A percentile compares a stretch with the other conserved stretches of the same genome.
Conservation (phyloP, 2,888 invertebrate genomes). For the Exephanes ischioxanthus region DNA sequence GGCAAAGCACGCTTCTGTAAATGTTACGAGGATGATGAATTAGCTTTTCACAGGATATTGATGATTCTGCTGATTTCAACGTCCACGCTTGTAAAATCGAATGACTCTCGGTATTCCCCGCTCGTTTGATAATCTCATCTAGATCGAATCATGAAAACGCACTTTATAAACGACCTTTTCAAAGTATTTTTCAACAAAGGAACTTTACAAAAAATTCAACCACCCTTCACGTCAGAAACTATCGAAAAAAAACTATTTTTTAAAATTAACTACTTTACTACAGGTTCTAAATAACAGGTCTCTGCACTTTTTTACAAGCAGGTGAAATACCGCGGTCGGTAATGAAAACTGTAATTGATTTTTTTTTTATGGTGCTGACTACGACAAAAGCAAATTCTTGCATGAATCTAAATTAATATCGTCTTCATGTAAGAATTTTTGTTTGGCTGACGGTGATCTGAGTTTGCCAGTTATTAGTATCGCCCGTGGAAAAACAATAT, state of each 20-base stretch:
- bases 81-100: neutral
- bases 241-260: too few relatives aligned
- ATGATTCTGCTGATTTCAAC: constrained; percentile 32
- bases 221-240: neutral
- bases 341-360: neutral
- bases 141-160: neutral
- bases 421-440: neutral
- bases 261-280: neutral
- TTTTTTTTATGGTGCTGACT: neutral
- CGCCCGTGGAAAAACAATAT: neutral
- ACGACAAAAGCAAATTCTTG: neutral
- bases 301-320: neutral
- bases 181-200: neutral
- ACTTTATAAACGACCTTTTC: neutral
- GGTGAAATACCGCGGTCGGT: neutral
- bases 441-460: neutral
- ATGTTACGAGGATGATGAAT: constrained; percentile 14
- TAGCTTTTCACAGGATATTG: constrained; percentile 18
- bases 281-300: neutral
- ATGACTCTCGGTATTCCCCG: neutral
- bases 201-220: neutral
- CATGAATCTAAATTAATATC: neutral
- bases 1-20: neutral
- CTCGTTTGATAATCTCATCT: neutral
- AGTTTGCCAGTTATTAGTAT: neutral